Conservation (phyloP, 2,888 invertebrate species). For the Poecilobothrus nobilitatus region DNA sequence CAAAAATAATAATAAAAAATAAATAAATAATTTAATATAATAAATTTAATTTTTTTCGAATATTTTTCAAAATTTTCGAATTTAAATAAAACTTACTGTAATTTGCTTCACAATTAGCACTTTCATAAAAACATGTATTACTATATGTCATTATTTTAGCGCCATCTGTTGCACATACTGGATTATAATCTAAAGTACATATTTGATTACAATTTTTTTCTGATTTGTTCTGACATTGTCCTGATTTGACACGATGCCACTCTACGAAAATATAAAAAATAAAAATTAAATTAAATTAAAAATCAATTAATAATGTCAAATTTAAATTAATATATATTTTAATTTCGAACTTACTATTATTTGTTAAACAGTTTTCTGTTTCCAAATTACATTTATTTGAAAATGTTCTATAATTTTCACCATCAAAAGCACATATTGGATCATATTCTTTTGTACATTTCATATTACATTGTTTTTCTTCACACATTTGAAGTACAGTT, state of each 20-base stretch:
- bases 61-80: too few species aligned
- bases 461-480: not conserved
- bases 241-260: not conserved
- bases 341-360: slow-evolving; percentile 7
- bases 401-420: not conserved
- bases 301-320: not conserved
- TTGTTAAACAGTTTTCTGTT: not conserved
- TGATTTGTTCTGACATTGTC: not conserved
- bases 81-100: not conserved
- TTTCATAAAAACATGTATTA: slow-evolving; percentile 7
- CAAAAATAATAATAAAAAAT: too few species aligned
- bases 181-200: slow-evolving; percentile 2
- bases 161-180: slow-evolving; percentile 10
- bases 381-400: not conserved
- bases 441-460: not conserved
- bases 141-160: not conserved
- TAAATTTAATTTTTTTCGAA: not conserved
- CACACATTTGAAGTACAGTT: not conserved
- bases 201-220: not conserved
- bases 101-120: not conserved
- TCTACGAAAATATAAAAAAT: not conserved
- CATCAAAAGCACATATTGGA: slow-evolving; percentile 8
- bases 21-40: not conserved
- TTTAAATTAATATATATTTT: not conserved
- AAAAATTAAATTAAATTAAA: not conserved